Percentiles rank a stretch among this genome's conserved stretches.
phyloP scores from a whole-genome alignment of 2,113 vertebrate genomes.

The Cyphomyrus plagiostoma region DNA sequence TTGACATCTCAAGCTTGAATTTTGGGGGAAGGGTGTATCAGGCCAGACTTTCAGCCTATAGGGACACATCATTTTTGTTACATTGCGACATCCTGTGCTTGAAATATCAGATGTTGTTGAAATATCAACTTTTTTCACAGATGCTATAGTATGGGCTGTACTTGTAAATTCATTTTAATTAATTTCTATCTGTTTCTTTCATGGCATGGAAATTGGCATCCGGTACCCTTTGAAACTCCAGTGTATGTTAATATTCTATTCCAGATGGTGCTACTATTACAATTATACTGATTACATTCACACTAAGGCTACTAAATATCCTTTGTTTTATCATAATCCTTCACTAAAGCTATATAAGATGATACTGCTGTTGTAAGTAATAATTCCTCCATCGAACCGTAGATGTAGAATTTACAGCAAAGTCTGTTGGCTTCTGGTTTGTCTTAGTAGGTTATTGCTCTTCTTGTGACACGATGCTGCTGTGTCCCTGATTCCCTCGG shows the following conservation, averaged over 20 bases:
- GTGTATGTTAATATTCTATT: neutral
- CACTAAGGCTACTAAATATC: neutral
- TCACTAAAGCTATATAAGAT: neutral
- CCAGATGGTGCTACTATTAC: neutral
- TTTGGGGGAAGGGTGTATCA: neutral
- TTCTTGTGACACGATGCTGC: neutral
- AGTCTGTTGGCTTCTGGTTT: neutral
- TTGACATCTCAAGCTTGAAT: neutral
- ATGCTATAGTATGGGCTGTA: neutral
- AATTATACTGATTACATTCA: neutral
- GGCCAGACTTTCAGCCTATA: neutral
- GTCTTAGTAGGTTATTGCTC: conserved; percentile 5
- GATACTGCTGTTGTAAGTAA: neutral
- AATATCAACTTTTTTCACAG: neutral
- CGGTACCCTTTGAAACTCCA: neutral
- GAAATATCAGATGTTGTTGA: too few species aligned
- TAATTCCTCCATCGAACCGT: neutral
- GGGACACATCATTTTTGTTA: neutral
- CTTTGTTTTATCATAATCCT: neutral
- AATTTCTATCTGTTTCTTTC: neutral
- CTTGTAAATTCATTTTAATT: neutral
- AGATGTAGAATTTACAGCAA: neutral
- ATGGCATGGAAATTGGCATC: neutral
- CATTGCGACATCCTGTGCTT: neutral
- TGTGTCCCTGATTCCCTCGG: neutral